Percentiles rank a stretch among this genome's conserved stretches.
These are phyloP conservation scores for Chrysina gloriosa DNA, from an alignment of 2,888 invertebrate genomes.

Conservation along the genomic window DNA sequence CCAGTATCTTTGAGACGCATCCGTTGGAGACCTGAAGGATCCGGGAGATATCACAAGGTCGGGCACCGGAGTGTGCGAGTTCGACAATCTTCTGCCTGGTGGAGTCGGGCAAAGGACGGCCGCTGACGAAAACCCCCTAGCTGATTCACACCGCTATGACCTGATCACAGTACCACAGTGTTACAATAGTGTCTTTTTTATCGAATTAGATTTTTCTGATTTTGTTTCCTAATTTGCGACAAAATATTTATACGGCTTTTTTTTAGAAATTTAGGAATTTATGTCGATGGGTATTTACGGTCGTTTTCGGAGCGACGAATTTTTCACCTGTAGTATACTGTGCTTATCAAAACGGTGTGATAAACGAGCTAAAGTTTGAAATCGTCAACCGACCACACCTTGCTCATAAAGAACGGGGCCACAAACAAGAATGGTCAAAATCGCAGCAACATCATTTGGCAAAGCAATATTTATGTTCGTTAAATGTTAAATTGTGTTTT, in stretches of 20 bases:
- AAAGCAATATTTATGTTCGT: conserved; percentile 42
- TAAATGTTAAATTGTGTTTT: conserved; percentile 13
- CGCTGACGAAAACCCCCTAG: conserved; percentile 99
- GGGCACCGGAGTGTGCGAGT: conserved; percentile 95
- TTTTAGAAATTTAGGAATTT: too few relatives aligned
- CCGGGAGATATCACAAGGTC: conserved; percentile 98
- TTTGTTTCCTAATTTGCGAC: conserved; percentile 27
- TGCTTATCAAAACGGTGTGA: conserved; percentile 64
- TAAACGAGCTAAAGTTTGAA: conserved; percentile 66
- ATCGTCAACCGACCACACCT: conserved; percentile 65
- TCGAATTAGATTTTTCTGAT: conserved; percentile 20
- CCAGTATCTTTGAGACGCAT: conserved; percentile 98
- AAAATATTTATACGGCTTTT: too few relatives aligned
- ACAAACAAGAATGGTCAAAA: conserved; percentile 51
- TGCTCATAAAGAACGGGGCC: conserved; percentile 57
- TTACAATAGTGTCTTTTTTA: conserved; percentile 41
- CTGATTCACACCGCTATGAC: conserved; percentile 99
- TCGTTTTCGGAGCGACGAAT: background rate
- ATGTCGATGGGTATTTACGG: background rate
- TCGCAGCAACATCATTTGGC: conserved; percentile 49
- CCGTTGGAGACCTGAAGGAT: conserved; percentile 99
- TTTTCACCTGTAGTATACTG: conserved; percentile 50
- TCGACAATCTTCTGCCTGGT: conserved; percentile 99
- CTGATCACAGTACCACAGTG: conserved; percentile 64
- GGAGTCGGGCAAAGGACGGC: conserved; percentile 96